Conservation (phyloP, 2,797 vertebrate genomes). For the Melanotaenia nigrans region DNA sequence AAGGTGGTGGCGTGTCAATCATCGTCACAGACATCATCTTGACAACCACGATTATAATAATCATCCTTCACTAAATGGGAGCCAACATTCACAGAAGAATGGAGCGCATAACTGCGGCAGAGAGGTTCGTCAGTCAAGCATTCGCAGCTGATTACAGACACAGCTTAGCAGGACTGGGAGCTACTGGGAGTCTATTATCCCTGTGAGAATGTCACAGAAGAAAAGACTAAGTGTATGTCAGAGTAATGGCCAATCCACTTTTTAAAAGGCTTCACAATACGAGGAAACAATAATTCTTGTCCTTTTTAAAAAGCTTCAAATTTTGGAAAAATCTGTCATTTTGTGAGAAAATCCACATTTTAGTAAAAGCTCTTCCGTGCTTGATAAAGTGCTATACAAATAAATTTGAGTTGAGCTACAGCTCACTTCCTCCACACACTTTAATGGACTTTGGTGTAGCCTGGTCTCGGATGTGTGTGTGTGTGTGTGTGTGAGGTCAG, state of each 20-base stretch:
- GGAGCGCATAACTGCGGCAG: conserved; percentile 16
- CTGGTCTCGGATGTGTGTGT: conserved; percentile 10
- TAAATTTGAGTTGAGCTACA: neutral
- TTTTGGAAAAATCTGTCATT: neutral
- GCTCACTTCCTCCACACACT: neutral
- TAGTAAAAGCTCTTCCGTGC: neutral
- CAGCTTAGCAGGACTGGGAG: conserved; percentile 28
- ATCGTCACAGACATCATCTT: conserved; percentile 40
- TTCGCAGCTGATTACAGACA: conserved; percentile 45
- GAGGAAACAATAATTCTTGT: conserved; percentile 8
- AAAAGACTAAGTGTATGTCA: conserved; percentile 19
- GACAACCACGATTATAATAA: conserved; percentile 49
- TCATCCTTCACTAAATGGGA: conserved; percentile 36
- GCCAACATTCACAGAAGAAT: conserved; percentile 40
- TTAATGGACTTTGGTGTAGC: conserved; percentile 3
- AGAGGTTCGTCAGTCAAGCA: conserved; percentile 40
- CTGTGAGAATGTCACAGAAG: conserved; percentile 38
- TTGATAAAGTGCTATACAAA: too few species aligned
- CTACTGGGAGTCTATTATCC: conserved; percentile 41
- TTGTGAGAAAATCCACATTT: neutral
- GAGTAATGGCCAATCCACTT: conserved; percentile 18
- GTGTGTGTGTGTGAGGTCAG: too few species aligned
- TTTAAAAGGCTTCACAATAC: conserved; percentile 13
- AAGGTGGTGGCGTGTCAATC: conserved; percentile 42
- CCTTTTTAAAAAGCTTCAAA: conserved; percentile 12